Evolutionary conservation across 1,140 invertebrate species (phyloP), one percentile per base, ranked within the genome.

Genomic region (Macrocentrus cingulum): DNA sequence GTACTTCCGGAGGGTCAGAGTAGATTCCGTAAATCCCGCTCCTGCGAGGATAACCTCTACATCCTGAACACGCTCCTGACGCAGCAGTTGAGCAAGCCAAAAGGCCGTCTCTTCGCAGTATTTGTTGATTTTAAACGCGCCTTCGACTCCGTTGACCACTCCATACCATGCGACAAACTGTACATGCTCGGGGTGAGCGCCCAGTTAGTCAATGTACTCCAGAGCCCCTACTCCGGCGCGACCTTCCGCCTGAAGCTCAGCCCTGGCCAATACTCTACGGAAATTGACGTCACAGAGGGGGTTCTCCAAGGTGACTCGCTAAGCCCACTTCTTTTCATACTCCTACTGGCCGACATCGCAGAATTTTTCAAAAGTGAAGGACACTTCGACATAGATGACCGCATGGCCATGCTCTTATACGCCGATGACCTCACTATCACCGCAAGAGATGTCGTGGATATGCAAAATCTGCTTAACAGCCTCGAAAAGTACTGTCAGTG

Each of bases 281-380:
- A 59, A 13, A 56, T 66, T 1, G 51, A 63, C 0, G 49, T 63
- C 2, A 64, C 63, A 4, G 49, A 59, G 25, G 63, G 67, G 9
- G 62, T 69, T 0, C 34, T 66, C 2, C 61, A 68, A 45, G 66
- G 65, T 1, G 66, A 64, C 42, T 9, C 42, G 0, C 37, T 63
- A 15, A 61, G 58, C 23, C 63, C 62, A 1, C 48, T 59, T 4
- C 22, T 61, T n/a, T 69, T 63, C 52, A 56, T 54, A 0, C 19
- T 64, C 0, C 42, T 65, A 1, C 6, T 69, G 1, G 22, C 57
- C 23, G 62, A 69, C 16, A 66, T 66, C 0, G 23, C 50, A 0
- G 15, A 42, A 0, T 60, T 61, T 19, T 62, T 66, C 23, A 11
- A 42, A 7, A 41, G 29, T 20, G 22, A 29, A 8, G 63, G 52